Conservation (phyloP, 1,140 invertebrate species). For the Trachymyrmex septentrionalis region DNA sequence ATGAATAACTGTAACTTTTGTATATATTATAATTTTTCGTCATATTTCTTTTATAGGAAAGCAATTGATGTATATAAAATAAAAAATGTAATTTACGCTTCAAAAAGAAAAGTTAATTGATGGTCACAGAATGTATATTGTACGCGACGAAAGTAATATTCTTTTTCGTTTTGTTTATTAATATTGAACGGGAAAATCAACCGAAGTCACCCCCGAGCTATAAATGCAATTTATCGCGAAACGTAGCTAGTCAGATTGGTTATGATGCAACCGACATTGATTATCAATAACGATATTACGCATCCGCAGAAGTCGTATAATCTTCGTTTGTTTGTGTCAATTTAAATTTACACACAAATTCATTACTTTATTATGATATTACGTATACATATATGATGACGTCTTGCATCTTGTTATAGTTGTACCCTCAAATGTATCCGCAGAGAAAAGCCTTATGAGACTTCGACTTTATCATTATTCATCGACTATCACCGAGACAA, state of each 20-base stretch:
- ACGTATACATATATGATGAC: neutral
- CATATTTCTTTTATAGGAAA: neutral
- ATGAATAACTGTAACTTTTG: slow-evolving; percentile 2
- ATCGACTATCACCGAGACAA: neutral
- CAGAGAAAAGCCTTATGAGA: neutral
- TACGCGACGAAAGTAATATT: slow-evolving; percentile 38
- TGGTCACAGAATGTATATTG: neutral
- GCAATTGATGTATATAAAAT: neutral
- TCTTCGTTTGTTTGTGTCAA: neutral
- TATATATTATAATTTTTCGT: neutral
- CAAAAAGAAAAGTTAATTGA: slow-evolving; percentile 12
- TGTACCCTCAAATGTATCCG: neutral
- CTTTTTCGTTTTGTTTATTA: slow-evolving; percentile 50
- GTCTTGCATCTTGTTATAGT: neutral
- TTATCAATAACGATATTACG: slow-evolving; percentile 43
- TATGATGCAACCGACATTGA: slow-evolving; percentile 26
- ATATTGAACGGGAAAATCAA: slow-evolving; percentile 7
- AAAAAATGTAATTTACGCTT: neutral
- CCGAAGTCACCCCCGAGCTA: neutral
- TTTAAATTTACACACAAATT: slow-evolving; percentile 17
- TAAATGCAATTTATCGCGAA: slow-evolving; percentile 58
- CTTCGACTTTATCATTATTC: neutral
- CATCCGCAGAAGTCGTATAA: neutral
- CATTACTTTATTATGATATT: slow-evolving; percentile 23
- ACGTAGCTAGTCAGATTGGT: slow-evolving; percentile 45